Evolutionary conservation across 2,113 vertebrate genomes (phyloP).

Genomic region (Cathartes aura): DNA sequence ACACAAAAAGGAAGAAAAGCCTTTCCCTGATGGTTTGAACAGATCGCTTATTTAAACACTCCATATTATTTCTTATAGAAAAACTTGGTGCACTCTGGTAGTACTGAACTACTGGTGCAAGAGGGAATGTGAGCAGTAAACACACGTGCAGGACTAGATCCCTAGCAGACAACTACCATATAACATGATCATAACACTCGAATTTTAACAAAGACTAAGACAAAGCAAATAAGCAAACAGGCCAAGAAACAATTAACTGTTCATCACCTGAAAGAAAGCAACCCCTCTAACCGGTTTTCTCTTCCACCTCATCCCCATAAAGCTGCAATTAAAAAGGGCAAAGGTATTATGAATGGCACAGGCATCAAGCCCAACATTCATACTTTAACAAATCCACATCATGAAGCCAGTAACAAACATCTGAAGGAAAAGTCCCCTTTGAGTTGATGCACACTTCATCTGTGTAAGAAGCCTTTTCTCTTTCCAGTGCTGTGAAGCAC

Average conservation of each 20-base stretch:
- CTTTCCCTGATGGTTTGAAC: not conserved
- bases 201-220: not conserved
- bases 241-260: not conserved
- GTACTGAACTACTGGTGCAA: not conserved
- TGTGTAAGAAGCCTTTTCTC: not conserved
- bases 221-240: not conserved
- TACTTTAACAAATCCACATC: not conserved
- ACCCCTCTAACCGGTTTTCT: not conserved
- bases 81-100: not conserved
- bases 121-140: not conserved
- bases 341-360: not conserved
- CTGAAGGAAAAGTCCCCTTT: not conserved
- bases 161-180: not conserved
- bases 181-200: not conserved
- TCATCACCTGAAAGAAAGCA: not conserved
- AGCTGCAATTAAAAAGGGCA: not conserved
- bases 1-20: not conserved
- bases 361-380: not conserved
- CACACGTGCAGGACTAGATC: not conserved
- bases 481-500: not conserved
- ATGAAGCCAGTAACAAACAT: not conserved
- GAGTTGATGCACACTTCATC: not conserved
- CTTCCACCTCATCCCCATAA: not conserved
- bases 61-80: not conserved
- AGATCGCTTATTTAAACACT: not conserved